These are phyloP conservation scores for Erethizon dorsatum DNA, from an alignment of 2,797 vertebrate species.

Conservation along the genomic window DNA sequence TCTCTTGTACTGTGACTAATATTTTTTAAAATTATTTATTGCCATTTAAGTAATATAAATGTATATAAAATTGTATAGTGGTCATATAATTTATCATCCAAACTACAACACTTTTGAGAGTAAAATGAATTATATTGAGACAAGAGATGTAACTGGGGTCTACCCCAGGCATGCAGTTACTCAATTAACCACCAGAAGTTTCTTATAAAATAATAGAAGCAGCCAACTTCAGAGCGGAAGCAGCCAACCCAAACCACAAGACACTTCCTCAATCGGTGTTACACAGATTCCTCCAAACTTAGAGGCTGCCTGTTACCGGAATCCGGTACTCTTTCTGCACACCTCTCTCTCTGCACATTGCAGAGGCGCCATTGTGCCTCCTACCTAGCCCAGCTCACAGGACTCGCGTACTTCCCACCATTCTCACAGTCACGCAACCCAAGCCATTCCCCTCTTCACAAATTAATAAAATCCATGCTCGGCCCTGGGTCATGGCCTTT, in stretches of 20 bases:
- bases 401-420: background rate
- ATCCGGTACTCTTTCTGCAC: background rate
- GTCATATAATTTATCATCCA: background rate
- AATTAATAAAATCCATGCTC: background rate
- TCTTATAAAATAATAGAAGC: constrained; percentile 38
- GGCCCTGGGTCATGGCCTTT: background rate
- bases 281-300: background rate
- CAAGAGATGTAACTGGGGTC: background rate
- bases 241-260: background rate
- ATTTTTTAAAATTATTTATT: constrained; percentile 18
- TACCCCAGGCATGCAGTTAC: background rate
- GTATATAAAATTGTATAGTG: background rate
- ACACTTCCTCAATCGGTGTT: background rate
- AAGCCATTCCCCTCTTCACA: background rate
- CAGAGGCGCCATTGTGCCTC: background rate
- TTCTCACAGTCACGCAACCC: background rate
- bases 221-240: background rate
- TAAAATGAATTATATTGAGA: background rate
- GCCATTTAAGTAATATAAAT: background rate
- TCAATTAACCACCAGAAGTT: background rate
- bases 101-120: background rate
- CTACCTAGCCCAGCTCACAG: background rate
- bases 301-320: background rate
- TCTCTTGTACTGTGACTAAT: background rate
- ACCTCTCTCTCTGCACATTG: background rate